phyloP scores from a whole-genome alignment of 2,113 vertebrate genomes.

The Heteronetta atricapilla region DNA sequence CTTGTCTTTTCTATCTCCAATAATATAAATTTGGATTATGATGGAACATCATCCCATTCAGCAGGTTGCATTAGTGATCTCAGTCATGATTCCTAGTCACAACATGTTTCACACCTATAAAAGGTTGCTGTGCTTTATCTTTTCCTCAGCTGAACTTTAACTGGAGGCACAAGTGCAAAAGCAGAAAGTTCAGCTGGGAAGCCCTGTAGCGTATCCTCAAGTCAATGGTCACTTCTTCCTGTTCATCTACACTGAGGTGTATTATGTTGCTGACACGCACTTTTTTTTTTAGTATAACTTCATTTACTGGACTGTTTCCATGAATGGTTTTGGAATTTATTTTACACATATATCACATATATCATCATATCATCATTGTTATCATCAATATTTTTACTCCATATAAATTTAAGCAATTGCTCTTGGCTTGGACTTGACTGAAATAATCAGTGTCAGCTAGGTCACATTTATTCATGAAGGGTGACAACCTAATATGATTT shows the following conservation, averaged over 20 bases:
- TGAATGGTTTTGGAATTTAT: neutral
- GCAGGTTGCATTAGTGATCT: neutral
- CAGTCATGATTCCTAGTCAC: neutral
- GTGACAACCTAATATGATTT: neutral
- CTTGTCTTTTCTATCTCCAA: neutral
- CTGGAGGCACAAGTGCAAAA: neutral
- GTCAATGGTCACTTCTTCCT: neutral
- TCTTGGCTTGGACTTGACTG: neutral
- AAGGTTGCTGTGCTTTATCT: neutral
- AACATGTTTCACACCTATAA: neutral
- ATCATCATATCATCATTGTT: neutral
- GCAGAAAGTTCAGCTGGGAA: neutral
- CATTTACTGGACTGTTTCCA: neutral
- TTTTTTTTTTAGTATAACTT: neutral
- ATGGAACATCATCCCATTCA: neutral
- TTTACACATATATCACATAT: neutral
- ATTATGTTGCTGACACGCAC: neutral
- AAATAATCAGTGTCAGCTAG: neutral
- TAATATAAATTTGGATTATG: neutral
- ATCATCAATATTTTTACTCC: neutral
- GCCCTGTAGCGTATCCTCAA: neutral
- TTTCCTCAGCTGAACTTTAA: neutral
- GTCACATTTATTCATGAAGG: neutral
- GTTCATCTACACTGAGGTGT: neutral
- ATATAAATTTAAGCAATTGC: neutral